Conservation (phyloP, 2,888 invertebrate genomes). For the Imbricaverruca yamaguchii region DNA sequence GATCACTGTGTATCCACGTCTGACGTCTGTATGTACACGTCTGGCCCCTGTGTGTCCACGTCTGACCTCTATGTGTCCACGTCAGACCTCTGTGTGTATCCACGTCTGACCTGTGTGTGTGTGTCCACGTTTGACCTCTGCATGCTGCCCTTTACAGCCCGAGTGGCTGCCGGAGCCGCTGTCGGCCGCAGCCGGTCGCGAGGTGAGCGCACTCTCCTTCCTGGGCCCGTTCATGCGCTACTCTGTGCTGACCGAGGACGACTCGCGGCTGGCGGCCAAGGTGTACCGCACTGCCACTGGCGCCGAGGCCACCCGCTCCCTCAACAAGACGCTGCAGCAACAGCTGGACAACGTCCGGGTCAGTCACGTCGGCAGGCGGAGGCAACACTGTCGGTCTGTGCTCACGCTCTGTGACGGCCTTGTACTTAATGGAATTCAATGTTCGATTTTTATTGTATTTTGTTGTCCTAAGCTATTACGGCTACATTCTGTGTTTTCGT, state of each 20-base stretch:
- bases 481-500: too few species aligned
- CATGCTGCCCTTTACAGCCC: conserved; percentile 41
- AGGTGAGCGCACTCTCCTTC: conserved; percentile 73
- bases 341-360: conserved; percentile 70
- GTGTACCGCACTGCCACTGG: conserved; percentile 50
- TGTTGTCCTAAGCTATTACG: too few species aligned
- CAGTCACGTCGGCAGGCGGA: conserved; percentile 31
- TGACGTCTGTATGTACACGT: too few species aligned
- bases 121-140: conserved; percentile 30
- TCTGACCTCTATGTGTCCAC: too few species aligned
- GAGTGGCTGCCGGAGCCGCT: conserved; percentile 67
- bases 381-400: too few species aligned
- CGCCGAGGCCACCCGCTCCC: conserved; percentile 53
- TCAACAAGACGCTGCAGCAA: conserved; percentile 63
- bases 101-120: too few species aligned
- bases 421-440: too few species aligned
- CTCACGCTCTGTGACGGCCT: too few species aligned
- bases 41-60: too few species aligned
- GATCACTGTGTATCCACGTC: too few species aligned
- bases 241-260: conserved; percentile 89
- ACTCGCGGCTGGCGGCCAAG: conserved; percentile 75
- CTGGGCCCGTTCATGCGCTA: conserved; percentile 87
- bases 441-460: too few species aligned
- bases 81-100: too few species aligned
- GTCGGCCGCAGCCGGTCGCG: conserved; percentile 71